A percentile compares a stretch with the other conserved stretches of the same genome.
Evolutionary conservation across 2,113 vertebrate species (phyloP).

Genomic region (Forbesichthys agassizii): DNA sequence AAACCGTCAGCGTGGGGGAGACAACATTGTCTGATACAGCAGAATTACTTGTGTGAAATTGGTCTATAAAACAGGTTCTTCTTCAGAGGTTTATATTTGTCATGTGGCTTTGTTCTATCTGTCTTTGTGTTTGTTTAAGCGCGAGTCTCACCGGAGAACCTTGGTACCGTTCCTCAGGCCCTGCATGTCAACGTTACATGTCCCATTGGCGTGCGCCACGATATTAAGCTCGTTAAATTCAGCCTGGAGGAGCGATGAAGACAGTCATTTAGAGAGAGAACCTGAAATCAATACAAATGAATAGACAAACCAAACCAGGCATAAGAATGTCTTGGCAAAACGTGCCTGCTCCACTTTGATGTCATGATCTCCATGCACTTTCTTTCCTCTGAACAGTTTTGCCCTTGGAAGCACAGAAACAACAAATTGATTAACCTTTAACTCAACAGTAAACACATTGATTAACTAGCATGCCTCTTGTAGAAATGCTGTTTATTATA

Average conservation of each 20-base stretch:
- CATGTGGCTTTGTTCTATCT: constrained; percentile 3
- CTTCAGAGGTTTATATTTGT: background rate
- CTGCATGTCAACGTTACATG: constrained; percentile 86
- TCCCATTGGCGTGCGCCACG: constrained; percentile 89
- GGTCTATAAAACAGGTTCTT: too few relatives aligned
- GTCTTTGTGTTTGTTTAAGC: background rate
- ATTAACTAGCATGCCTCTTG: background rate
- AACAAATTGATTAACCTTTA: constrained; percentile 1
- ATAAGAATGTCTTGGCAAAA: constrained; percentile 6
- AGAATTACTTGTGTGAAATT: background rate
- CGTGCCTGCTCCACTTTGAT: constrained; percentile 95
- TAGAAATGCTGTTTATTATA: background rate
- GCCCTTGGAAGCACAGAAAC: constrained; percentile 76
- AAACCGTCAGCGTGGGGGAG: background rate
- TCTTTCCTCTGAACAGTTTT: constrained; percentile 92
- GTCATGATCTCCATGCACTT: constrained; percentile 90
- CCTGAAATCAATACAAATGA: background rate
- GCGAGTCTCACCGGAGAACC: constrained; percentile 81
- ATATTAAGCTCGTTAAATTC: constrained; percentile 93
- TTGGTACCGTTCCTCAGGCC: constrained; percentile 85
- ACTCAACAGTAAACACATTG: background rate
- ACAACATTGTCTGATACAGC: background rate
- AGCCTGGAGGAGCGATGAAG: constrained; percentile 73
- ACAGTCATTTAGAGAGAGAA: background rate
- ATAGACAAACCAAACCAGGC: background rate